phyloP scores from a whole-genome alignment of 2,113 vertebrate genomes.

The Pholis gunnellus region DNA sequence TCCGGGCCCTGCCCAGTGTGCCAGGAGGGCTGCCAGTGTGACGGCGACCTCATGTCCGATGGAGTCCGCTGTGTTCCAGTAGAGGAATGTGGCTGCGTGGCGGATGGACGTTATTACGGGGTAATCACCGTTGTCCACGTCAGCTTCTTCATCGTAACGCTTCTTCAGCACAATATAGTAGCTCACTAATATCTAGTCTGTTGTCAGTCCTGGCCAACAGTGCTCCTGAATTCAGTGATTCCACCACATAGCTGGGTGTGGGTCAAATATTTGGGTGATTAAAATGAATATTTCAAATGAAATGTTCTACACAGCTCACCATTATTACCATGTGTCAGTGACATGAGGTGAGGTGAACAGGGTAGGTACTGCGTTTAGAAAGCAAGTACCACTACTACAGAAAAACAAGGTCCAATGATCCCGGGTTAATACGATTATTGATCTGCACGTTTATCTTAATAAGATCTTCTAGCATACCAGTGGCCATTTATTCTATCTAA shows the following conservation, averaged over 20 bases:
- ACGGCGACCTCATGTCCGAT: constrained; percentile 31
- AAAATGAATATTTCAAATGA: background rate
- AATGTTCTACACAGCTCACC: background rate
- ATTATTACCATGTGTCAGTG: too few species aligned
- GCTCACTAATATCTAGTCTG: background rate
- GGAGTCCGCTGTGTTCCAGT: constrained; percentile 36
- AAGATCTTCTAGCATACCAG: background rate
- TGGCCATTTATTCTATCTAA: background rate
- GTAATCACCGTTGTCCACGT: constrained; percentile 1
- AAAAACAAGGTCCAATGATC: background rate
- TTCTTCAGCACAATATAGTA: background rate
- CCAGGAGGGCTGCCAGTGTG: constrained; percentile 52
- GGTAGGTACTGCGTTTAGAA: background rate
- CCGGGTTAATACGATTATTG: background rate
- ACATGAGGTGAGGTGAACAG: too few species aligned
- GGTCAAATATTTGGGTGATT: too few species aligned
- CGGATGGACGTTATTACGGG: constrained; percentile 39
- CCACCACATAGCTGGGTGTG: too few species aligned
- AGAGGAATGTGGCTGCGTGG: constrained; percentile 41
- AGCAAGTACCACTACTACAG: background rate
- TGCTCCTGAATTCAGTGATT: too few species aligned
- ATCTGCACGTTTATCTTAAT: background rate
- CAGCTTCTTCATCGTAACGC: background rate
- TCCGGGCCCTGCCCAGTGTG: background rate
- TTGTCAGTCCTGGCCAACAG: background rate